A percentile compares a stretch with the other conserved stretches of the same genome.
Evolutionary conservation across 64 coral and sea anemone species (phyloP).

Genomic region (Hydrozoanthus tunicans): DNA sequence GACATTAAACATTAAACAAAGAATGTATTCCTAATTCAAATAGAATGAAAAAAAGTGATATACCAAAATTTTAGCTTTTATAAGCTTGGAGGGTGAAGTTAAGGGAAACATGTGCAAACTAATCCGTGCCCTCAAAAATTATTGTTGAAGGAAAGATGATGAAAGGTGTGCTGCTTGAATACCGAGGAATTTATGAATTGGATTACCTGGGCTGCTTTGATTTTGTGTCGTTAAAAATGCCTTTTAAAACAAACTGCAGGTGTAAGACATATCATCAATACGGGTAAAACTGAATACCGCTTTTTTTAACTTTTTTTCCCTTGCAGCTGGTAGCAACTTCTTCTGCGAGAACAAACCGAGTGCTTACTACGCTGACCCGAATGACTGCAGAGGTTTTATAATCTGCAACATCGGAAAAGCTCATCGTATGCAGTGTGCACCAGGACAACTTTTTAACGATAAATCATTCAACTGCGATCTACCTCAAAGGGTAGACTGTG

Average conservation of each 20-base stretch:
- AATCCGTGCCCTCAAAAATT: too few species aligned
- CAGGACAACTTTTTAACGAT: slow-evolving; percentile 47
- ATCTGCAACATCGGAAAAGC: slow-evolving; percentile 78
- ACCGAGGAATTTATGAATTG: too few species aligned
- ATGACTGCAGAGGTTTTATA: slow-evolving; percentile 80
- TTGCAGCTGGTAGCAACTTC: slow-evolving; percentile 50
- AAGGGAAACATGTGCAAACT: too few species aligned
- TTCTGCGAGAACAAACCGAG: slow-evolving; percentile 58
- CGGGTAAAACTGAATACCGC: background rate
- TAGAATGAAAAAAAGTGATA: too few species aligned
- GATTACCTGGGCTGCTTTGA: too few species aligned
- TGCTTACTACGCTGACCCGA: slow-evolving; percentile 67
- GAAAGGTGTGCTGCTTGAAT: too few species aligned
- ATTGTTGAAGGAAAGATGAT: too few species aligned
- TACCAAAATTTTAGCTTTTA: too few species aligned
- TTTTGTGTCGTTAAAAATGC: too few species aligned
- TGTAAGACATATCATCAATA: background rate
- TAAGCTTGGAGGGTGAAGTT: too few species aligned
- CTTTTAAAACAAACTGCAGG: background rate
- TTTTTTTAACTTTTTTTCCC: background rate
- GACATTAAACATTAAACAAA: too few species aligned
- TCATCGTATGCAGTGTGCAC: slow-evolving; percentile 61
- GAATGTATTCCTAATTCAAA: too few species aligned
- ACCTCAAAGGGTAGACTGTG: slow-evolving; percentile 69
- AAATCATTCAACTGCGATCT: slow-evolving; percentile 75